Evolutionary conservation across 92 coral and sea anemone species (phyloP).

Genomic region (Zoanthus solanderi): DNA sequence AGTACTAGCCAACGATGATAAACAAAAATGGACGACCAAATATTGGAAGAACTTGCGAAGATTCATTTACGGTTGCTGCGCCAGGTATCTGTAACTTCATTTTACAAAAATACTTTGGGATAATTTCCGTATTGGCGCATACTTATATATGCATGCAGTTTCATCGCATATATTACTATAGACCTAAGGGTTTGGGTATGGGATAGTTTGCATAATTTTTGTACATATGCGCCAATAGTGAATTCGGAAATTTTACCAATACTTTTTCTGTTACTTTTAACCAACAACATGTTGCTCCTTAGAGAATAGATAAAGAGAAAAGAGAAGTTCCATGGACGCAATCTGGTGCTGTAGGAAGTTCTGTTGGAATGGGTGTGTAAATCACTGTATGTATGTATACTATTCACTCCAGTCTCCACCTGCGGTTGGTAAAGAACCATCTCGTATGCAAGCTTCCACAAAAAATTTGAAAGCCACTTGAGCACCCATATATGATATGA

Average conservation of each 20-base stretch:
- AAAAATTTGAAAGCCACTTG: no score
- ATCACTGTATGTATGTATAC: no score
- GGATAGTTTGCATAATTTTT: background rate
- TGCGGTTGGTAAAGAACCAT: no score
- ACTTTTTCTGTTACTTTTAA: no score
- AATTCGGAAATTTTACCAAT: background rate
- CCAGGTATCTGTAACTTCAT: constrained; percentile 50
- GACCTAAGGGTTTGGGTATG: no score
- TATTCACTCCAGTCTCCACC: no score
- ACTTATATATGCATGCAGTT: no score
- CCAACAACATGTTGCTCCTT: background rate
- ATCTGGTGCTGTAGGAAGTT: background rate
- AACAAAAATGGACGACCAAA: constrained; percentile 63
- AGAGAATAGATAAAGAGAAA: constrained; percentile 4
- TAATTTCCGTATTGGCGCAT: no score
- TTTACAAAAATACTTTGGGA: background rate
- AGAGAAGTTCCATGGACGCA: background rate
- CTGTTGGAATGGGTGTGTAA: background rate
- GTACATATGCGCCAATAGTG: no score
- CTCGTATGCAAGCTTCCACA: no score
- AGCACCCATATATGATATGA: no score
- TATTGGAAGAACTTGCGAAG: constrained; percentile 72
- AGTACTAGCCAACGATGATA: background rate
- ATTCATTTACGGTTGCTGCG: constrained; percentile 74
- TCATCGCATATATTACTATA: no score